Evolutionary conservation across 2,113 vertebrate species (phyloP).

Genomic region (Eretmochelys imbricata): DNA sequence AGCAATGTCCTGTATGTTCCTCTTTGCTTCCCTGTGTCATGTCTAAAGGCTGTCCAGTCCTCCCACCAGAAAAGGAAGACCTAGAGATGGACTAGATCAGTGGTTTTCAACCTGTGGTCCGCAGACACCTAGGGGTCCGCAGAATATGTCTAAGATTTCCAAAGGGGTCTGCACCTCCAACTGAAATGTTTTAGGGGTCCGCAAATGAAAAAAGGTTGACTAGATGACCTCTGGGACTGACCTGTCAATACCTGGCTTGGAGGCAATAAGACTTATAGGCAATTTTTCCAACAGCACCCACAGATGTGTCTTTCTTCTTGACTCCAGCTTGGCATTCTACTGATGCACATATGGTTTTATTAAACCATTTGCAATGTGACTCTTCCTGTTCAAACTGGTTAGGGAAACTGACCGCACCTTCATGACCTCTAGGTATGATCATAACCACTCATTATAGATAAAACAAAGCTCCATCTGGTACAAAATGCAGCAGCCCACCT

Average conservation of each 20-base stretch:
- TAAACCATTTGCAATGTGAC: neutral
- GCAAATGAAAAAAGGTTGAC: neutral
- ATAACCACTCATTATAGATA: neutral
- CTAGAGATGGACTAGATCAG: neutral
- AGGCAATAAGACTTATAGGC: neutral
- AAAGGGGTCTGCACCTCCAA: neutral
- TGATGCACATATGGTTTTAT: rapidly evolving
- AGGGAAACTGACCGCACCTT: neutral
- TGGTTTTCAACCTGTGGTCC: no score
- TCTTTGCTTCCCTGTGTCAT: neutral
- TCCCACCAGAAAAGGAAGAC: rapidly evolving
- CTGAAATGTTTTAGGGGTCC: neutral
- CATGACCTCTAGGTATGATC: rapidly evolving
- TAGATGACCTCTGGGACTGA: neutral
- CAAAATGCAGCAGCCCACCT: neutral
- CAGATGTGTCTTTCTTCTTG: neutral
- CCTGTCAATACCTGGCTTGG: rapidly evolving
- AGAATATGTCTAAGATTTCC: neutral
- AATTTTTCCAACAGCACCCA: neutral
- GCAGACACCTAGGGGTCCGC: no score
- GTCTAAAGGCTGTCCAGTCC: neutral
- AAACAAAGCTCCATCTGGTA: neutral
- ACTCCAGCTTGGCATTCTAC: rapidly evolving
- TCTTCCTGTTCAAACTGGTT: neutral
- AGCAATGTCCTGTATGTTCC: rapidly evolving